Percentiles rank a stretch among this genome's conserved stretches.
Conservation (phyloP, 2,888 invertebrate species). For the Antitype chi region DNA sequence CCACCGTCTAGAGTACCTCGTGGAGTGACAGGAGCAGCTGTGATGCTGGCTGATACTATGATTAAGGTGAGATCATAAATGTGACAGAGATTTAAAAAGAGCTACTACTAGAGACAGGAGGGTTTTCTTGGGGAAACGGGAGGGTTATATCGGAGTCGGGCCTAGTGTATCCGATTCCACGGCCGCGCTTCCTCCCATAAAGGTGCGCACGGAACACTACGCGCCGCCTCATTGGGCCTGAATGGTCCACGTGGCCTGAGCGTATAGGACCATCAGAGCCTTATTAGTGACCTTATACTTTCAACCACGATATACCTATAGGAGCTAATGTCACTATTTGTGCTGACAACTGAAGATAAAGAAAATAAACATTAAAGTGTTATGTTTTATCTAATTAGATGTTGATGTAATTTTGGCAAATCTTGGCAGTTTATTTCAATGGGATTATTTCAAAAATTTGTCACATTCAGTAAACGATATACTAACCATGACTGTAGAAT, state of each 20-base stretch:
- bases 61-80: constrained; percentile 82
- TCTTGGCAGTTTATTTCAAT: not conserved
- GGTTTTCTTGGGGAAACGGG: not conserved
- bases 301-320: not conserved
- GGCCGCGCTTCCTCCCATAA: no score
- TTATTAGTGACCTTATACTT: not conserved
- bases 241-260: not conserved
- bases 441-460: not conserved
- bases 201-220: not conserved
- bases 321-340: not conserved
- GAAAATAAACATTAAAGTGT: not conserved
- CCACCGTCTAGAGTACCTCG: constrained; percentile 92
- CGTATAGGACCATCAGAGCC: not conserved
- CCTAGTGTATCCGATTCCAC: not conserved
- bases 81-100: not conserved
- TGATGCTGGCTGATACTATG: constrained; percentile 93
- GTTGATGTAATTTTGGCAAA: not conserved
- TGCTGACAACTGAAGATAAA: not conserved
- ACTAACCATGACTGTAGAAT: not conserved
- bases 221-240: not conserved
- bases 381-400: not conserved
- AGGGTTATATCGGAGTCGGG: not conserved
- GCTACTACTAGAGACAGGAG: not conserved
- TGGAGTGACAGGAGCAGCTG: constrained; percentile 93
- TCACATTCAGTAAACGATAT: not conserved